Evolutionary conservation across 37 sponge, comb jelly and placozoan genomes (phyloP).

Genomic region (Ephydatia muelleri): DNA sequence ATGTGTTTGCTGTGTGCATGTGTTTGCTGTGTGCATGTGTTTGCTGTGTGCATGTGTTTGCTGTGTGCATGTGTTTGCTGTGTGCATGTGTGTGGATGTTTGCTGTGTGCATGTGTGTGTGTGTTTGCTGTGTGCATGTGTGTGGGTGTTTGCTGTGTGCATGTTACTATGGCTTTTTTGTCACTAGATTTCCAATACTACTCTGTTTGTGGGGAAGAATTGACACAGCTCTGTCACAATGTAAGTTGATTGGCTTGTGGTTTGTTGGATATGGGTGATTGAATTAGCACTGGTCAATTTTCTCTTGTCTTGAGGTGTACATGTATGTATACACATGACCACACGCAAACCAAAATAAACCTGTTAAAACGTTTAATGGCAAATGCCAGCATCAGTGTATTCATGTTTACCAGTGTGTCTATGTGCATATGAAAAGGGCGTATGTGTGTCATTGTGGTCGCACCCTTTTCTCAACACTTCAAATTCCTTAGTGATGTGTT

Average conservation of each 20-base stretch:
- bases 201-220: conserved; percentile 30
- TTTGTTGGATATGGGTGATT: neutral
- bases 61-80: no score
- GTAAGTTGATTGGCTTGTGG: conserved; percentile 30
- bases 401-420: neutral
- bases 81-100: neutral
- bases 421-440: neutral
- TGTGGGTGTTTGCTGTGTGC: neutral
- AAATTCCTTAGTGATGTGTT: neutral
- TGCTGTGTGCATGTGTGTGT: neutral
- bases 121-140: neutral
- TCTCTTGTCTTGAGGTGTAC: neutral
- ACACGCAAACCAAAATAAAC: neutral
- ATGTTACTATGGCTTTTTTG: neutral
- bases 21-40: no score
- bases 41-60: no score
- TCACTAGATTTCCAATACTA: conserved; percentile 27
- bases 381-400: neutral
- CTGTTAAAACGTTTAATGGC: no score
- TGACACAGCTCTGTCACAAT: conserved; percentile 34
- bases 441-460: neutral
- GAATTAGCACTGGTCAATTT: neutral
- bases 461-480: no score
- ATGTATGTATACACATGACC: neutral
- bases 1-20: neutral